Conservation (phyloP, 2,888 invertebrate genomes). For the Onthophagus sagittarius region DNA sequence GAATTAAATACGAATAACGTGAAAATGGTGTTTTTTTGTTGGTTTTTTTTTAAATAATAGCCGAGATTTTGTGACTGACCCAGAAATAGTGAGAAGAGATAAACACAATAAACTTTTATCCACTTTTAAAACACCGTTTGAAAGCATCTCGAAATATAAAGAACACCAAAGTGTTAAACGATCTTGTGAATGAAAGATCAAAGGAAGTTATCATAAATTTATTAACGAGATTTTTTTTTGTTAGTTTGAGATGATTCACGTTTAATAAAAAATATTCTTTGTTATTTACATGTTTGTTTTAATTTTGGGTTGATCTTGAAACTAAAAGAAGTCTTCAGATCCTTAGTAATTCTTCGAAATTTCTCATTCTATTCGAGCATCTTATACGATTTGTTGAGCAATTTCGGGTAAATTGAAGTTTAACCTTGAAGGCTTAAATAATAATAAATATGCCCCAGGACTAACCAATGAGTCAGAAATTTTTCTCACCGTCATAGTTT, state of each 20-base stretch:
- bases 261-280: neutral
- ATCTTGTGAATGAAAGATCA: neutral
- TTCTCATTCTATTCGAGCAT: too few species aligned
- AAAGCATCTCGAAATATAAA: neutral
- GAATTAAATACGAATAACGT: too few species aligned
- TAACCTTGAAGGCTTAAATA: too few species aligned
- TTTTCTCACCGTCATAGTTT: too few species aligned
- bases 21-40: too few species aligned
- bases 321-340: too few species aligned
- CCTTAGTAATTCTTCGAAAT: too few species aligned
- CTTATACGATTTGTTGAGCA: too few species aligned
- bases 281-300: neutral
- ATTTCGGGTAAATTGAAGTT: too few species aligned
- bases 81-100: neutral
- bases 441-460: too few species aligned
- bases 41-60: too few species aligned
- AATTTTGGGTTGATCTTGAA: neutral
- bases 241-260: neutral
- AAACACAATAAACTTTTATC: neutral
- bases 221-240: neutral
- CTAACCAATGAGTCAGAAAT: too few species aligned
- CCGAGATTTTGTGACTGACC: neutral
- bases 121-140: neutral
- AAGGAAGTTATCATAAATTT: neutral
- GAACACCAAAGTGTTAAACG: neutral